Base-by-base conservation (phyloP, 2,797 vertebrate species). In the Telmatherina bonti region DNA sequence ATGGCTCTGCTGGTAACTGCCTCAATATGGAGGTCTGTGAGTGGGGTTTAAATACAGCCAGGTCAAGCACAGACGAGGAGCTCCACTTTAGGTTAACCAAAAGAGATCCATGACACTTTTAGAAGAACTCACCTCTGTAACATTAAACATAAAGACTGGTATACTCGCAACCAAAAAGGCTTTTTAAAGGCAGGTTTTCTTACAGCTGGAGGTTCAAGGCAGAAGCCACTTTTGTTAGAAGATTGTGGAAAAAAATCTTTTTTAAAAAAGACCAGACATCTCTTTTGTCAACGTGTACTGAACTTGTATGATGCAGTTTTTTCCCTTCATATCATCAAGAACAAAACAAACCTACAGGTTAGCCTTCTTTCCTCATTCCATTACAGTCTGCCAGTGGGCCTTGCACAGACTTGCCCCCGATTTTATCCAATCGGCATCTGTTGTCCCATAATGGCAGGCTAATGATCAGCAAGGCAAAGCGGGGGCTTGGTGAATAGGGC, bases 361-460 rank as follows among this genome's bases (percentile, higher is more conserved):
- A 41, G 53, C 60, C 45, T 72, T 73, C 36, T 71, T 84, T 77
- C 71, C 84, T 76, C 57, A 81, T 85, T 88, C 67, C 71, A 66
- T 91, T 82, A 84, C 70, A 86, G 85, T 93, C 83, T 79, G 82
- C 87, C 81, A 87, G 90, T 87, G 76, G 88, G 82, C 84, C 91
- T 87, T 75, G 86, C 77, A 59, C 74, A 87, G 91, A 87, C 92
- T 82, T 93, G 93, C 90, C 92, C 92, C 91, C 70, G 1, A 92
- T 94, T 74, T 73, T 22, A 72, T 52, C 94, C 94, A 94, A 93
- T 94, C 77, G 10, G 18, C 45, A 13, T 18, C 29, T 1, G 10
- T 70, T 72, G 72, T 51, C 72, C 53, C 53, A 31, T 56, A 53
- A 47, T 24, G 3, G 57, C 54, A 13, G 67, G 20, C 94, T 93